These are phyloP conservation scores for Pterostichus niger DNA, from an alignment of 2,888 invertebrate genomes.

Conservation along the genomic window DNA sequence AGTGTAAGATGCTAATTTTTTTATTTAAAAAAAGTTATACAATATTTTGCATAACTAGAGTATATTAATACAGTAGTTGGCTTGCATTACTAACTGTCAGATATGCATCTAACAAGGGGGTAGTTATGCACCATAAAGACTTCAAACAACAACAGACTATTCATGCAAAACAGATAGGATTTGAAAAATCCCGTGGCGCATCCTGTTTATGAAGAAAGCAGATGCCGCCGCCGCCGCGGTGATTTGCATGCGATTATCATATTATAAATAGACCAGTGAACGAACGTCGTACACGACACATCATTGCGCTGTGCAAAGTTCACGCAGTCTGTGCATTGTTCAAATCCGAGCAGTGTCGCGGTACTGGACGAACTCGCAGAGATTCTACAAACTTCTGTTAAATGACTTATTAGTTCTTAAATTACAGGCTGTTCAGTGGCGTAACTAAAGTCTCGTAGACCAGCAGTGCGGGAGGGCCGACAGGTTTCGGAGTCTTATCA, in stretches of 20 bases:
- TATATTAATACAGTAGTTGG: too few relatives aligned
- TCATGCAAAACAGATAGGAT: slow-evolving; percentile 38
- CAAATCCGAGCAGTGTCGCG: background rate
- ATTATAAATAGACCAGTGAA: slow-evolving; percentile 54
- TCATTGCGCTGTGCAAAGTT: slow-evolving; percentile 10
- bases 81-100: background rate
- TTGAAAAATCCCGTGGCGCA: slow-evolving; percentile 13
- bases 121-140: slow-evolving; percentile 18
- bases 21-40: too few relatives aligned
- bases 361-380: too few relatives aligned
- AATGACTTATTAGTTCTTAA: background rate
- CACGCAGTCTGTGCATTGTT: slow-evolving; percentile 2
- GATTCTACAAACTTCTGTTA: background rate
- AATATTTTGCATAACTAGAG: too few relatives aligned
- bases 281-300: slow-evolving; percentile 42
- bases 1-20: too few relatives aligned
- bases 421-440: too few relatives aligned
- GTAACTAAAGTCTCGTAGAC: too few relatives aligned
- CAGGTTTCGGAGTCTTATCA: too few relatives aligned
- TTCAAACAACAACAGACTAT: slow-evolving; percentile 33
- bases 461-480: too few relatives aligned
- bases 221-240: background rate
- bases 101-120: background rate
- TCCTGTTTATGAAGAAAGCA: slow-evolving; percentile 36
- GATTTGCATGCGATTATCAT: slow-evolving; percentile 63